phyloP scores from a whole-genome alignment of 2,888 invertebrate genomes.

The Drosophila fulvimacula region DNA sequence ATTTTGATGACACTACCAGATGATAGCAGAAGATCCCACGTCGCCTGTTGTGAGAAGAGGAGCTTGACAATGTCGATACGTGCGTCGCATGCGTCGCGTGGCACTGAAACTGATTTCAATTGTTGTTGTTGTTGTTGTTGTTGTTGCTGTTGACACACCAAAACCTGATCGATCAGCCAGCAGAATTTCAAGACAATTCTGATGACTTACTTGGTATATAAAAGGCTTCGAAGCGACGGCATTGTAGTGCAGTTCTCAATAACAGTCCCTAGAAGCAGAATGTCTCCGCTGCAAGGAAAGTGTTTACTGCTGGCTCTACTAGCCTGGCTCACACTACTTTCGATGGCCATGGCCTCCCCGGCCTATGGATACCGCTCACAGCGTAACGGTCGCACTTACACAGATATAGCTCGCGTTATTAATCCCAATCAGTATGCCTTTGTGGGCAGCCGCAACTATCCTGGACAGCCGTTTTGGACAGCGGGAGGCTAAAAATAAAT shows the following conservation, averaged over 20 bases:
- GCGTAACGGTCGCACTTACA: conserved; percentile 86
- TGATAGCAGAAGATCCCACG: conserved; percentile 28
- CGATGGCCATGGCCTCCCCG: conserved; percentile 21
- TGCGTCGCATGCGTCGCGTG: conserved; percentile 53
- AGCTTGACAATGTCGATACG: conserved; percentile 48
- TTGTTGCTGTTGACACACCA: conserved; percentile 23
- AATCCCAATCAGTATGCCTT: conserved; percentile 87
- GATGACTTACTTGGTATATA: conserved; percentile 46
- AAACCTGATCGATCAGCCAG: conserved; percentile 65
- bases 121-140: conserved; percentile 2
- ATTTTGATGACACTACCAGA: conserved; percentile 40
- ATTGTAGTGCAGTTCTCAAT: conserved; percentile 52
- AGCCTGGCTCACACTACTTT: conserved; percentile 37
- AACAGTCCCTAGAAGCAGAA: conserved; percentile 41
- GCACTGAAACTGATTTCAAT: conserved; percentile 11
- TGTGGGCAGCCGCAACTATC: conserved; percentile 83
- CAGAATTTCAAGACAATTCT: conserved; percentile 41
- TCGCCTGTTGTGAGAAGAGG: conserved; percentile 20
- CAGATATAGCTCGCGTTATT: conserved; percentile 89
- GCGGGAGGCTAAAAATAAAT: conserved; percentile 43
- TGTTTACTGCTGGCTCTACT: conserved; percentile 29
- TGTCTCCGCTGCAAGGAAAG: conserved; percentile 39
- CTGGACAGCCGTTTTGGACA: conserved; percentile 87
- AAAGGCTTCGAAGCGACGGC: conserved; percentile 41
- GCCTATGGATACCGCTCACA: conserved; percentile 23